Evolutionary conservation across 1,140 invertebrate genomes (phyloP).

Genomic region (Hyles euphorbiae): DNA sequence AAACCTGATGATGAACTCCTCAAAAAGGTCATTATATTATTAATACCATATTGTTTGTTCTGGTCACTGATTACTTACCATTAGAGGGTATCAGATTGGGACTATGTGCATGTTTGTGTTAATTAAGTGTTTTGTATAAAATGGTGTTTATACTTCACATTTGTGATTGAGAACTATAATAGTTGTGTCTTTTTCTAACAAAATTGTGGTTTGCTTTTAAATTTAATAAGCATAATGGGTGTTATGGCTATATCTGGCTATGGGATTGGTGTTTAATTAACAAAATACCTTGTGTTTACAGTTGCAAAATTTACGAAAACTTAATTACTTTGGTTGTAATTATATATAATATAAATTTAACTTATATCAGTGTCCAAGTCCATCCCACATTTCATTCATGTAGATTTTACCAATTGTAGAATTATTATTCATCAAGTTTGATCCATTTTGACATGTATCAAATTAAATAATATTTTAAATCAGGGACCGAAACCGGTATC

Average conservation of each 20-base stretch:
- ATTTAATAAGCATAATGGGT: too few relatives aligned
- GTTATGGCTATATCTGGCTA: background rate
- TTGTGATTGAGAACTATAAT: constrained; percentile 13
- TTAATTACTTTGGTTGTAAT: too few relatives aligned
- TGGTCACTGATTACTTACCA: constrained; percentile 40
- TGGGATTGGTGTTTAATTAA: too few relatives aligned
- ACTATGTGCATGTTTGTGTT: background rate
- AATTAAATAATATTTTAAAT: constrained; percentile 3
- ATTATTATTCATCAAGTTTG: constrained; percentile 26
- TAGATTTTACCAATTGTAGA: background rate
- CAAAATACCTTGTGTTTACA: too few relatives aligned
- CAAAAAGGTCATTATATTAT: constrained; percentile 64
- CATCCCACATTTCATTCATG: too few relatives aligned
- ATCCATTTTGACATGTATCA: constrained; percentile 17
- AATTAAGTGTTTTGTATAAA: constrained; percentile 2
- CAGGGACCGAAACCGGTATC: too few relatives aligned
- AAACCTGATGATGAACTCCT: constrained; percentile 76
- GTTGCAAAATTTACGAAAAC: too few relatives aligned
- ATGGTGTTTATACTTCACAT: constrained; percentile 7
- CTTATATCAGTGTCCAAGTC: too few relatives aligned
- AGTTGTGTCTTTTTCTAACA: too few relatives aligned
- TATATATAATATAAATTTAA: constrained; percentile 1
- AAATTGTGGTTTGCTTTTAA: too few relatives aligned
- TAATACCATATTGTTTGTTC: constrained; percentile 36
- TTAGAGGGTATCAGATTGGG: too few relatives aligned